phyloP scores from a whole-genome alignment of 2,888 invertebrate species.

The Rhodophaea formosa region DNA sequence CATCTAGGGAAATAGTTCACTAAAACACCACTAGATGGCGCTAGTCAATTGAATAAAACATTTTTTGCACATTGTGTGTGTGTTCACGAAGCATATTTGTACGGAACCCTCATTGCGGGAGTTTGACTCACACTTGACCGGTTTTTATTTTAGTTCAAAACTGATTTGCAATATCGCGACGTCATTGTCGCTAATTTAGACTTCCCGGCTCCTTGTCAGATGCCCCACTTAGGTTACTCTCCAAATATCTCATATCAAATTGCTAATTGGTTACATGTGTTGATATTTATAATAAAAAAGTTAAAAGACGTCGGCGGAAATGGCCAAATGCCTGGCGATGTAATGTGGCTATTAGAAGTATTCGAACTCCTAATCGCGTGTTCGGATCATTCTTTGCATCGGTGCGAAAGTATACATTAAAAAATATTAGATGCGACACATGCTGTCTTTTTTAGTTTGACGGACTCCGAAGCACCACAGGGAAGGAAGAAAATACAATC shows the following conservation, averaged over 20 bases:
- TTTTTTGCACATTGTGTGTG: too few species aligned
- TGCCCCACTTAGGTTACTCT: conserved; percentile 44
- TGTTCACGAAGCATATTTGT: too few species aligned
- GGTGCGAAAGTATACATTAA: conserved; percentile 46
- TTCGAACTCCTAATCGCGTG: conserved; percentile 48
- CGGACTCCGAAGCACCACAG: too few species aligned
- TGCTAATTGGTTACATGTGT: conserved; percentile 53
- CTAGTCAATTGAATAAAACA: too few species aligned
- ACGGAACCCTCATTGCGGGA: too few species aligned
- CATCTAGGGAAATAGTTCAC: too few species aligned
- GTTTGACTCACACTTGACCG: too few species aligned
- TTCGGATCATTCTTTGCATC: conserved; percentile 48
- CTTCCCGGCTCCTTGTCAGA: conserved; percentile 36
- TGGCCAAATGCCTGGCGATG: conserved; percentile 36
- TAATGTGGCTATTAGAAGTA: conserved; percentile 41
- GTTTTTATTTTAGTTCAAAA: too few species aligned
- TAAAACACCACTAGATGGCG: too few species aligned
- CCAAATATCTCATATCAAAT: conserved; percentile 60
- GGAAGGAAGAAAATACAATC: too few species aligned
- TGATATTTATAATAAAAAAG: conserved; percentile 38
- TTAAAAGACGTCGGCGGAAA: conserved; percentile 65
- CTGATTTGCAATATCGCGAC: conserved; percentile 14
- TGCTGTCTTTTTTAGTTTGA: neutral
- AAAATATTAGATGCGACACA: neutral
- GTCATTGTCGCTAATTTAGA: conserved; percentile 35